Evolutionary conservation across 2,113 vertebrate species (phyloP).

Genomic region (Lates calcarifer): DNA sequence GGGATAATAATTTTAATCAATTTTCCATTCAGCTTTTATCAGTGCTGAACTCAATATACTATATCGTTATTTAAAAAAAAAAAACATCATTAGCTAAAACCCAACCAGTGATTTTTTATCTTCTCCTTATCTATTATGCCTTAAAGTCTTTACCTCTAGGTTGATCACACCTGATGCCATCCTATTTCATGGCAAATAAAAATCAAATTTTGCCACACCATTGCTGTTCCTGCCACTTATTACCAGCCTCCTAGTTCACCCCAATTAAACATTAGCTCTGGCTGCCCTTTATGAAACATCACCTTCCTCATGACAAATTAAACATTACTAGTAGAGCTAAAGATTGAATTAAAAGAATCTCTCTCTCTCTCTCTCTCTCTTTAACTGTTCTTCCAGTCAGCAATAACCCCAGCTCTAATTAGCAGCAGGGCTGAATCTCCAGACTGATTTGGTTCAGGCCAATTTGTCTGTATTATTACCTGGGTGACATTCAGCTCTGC

Average conservation of each 20-base stretch:
- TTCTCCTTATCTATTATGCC: not conserved
- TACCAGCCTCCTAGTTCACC: conserved; percentile 56
- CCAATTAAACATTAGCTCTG: conserved; percentile 75
- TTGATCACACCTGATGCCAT: conserved; percentile 28
- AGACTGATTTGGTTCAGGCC: conserved; percentile 68
- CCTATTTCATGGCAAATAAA: conserved; percentile 61
- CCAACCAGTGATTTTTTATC: not conserved
- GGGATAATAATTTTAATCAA: not conserved
- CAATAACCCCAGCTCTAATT: conserved; percentile 73
- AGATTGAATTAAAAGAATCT: conserved; percentile 64
- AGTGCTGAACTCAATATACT: not conserved
- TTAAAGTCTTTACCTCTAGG: conserved; percentile 17
- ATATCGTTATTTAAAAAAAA: not conserved
- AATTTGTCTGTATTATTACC: conserved; percentile 74
- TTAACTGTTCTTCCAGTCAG: conserved; percentile 57
- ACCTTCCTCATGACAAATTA: conserved; percentile 74
- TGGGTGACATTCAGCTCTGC: conserved; percentile 69
- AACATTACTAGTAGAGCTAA: conserved; percentile 74
- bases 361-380: conserved; percentile 19
- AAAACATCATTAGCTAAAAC: not conserved
- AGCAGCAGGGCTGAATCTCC: conserved; percentile 64
- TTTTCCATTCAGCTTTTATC: not conserved
- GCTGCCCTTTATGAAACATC: conserved; percentile 74
- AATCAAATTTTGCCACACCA: conserved; percentile 40
- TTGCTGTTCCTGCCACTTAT: conserved; percentile 36